phyloP scores from a whole-genome alignment of 1,140 invertebrate genomes.

The Trichonephila clavipes region DNA sequence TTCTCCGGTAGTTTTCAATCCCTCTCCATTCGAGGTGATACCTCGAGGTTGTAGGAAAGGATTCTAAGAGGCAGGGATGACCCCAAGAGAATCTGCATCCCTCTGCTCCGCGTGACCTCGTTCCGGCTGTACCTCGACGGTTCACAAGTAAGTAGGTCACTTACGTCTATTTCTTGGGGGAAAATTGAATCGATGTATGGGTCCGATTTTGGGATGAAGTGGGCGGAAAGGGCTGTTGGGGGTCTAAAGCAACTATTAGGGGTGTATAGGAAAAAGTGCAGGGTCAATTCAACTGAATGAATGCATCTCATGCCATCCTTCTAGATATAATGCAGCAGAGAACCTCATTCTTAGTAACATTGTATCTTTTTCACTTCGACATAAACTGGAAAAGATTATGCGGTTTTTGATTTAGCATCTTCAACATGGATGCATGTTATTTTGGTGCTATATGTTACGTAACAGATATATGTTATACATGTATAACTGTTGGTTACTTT shows the following conservation, averaged over 20 bases:
- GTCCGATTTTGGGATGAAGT: background rate
- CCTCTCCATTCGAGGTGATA: background rate
- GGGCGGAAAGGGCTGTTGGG: background rate
- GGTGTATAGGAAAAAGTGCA: background rate
- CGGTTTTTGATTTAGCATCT: background rate
- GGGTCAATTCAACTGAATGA: background rate
- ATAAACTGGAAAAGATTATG: background rate
- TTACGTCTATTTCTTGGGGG: background rate
- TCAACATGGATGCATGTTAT: background rate
- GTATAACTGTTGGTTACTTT: no score
- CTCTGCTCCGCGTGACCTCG: background rate
- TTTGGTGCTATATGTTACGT: no score
- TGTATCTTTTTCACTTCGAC: background rate
- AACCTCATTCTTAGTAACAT: background rate
- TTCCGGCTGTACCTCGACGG: conserved; percentile 20
- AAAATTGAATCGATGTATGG: background rate
- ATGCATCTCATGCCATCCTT: background rate
- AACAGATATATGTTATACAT: no score
- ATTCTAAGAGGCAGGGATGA: conserved; percentile 8
- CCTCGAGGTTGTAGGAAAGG: background rate
- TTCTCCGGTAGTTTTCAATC: background rate
- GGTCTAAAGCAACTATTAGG: background rate
- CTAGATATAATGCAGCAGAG: background rate
- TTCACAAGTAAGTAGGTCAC: conserved; percentile 26
- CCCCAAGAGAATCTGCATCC: background rate